A percentile compares a stretch with the other conserved stretches of the same genome.
These are phyloP conservation scores for Tuberolachnus salignus DNA, from an alignment of 2,888 invertebrate species.

Conservation along the genomic window DNA sequence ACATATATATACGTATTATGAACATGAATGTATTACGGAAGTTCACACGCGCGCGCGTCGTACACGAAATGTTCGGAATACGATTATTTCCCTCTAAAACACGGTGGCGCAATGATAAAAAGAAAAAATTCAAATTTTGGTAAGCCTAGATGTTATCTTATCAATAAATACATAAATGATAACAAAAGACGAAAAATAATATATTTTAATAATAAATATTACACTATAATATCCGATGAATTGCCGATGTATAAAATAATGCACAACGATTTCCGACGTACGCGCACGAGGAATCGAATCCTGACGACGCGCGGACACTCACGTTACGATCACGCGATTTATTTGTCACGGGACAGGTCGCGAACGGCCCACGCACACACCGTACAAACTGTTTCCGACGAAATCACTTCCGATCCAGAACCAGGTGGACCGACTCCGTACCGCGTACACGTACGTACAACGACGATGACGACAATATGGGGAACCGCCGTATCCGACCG, in stretches of 20 bases:
- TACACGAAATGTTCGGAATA: conserved; percentile 14
- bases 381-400: neutral
- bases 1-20: neutral
- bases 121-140: conserved; percentile 54
- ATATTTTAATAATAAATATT: neutral
- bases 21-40: neutral
- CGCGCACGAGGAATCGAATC: neutral
- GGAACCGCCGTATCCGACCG: conserved; percentile 7
- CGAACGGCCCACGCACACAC: conserved; percentile 8
- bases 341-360: neutral
- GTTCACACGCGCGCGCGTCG: neutral
- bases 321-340: neutral
- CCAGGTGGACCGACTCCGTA: conserved; percentile 11
- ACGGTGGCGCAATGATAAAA: conserved; percentile 25
- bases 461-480: neutral
- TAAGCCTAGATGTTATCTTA: conserved; percentile 56
- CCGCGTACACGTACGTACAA: conserved; percentile 13
- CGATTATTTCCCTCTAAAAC: conserved; percentile 51
- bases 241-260: too few species aligned
- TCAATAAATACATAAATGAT: conserved; percentile 47
- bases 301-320: neutral
- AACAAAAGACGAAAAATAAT: conserved; percentile 28
- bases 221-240: too few species aligned
- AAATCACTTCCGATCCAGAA: conserved; percentile 21
- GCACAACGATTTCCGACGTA: neutral